phyloP scores from a whole-genome alignment of 2,113 vertebrate genomes.

The Diglossa brunneiventris region DNA sequence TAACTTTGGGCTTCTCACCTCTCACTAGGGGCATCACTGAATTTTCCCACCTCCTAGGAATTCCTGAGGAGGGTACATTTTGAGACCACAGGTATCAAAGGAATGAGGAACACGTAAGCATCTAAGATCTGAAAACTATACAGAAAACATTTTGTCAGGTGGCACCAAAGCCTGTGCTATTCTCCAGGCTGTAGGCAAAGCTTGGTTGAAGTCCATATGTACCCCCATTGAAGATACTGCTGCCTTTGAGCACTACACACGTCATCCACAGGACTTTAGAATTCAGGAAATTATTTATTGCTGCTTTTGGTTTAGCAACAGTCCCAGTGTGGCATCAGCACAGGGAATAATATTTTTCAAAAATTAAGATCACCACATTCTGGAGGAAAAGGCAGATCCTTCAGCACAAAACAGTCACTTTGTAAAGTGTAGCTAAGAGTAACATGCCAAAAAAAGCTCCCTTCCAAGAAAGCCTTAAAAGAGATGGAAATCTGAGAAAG shows the following conservation, averaged over 20 bases:
- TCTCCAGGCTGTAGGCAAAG: neutral
- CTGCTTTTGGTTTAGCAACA: neutral
- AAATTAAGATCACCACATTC: neutral
- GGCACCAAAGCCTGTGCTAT: neutral
- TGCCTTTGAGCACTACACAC: neutral
- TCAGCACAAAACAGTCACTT: neutral
- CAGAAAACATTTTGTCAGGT: rapidly evolving
- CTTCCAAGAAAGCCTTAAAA: neutral
- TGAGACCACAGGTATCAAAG: neutral
- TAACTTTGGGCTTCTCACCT: neutral
- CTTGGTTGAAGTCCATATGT: neutral
- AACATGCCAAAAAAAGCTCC: neutral
- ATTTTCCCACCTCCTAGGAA: neutral
- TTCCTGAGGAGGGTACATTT: neutral
- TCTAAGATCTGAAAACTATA: neutral
- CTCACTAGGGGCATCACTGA: neutral
- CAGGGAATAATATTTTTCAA: neutral
- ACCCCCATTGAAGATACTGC: neutral
- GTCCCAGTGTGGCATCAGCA: neutral
- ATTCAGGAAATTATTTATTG: neutral
- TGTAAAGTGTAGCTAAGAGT: neutral
- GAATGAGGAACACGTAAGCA: neutral
- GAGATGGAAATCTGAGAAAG: neutral
- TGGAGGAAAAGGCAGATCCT: neutral
- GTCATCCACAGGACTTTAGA: neutral